Conservation (phyloP, 53 echinoderm and acorn worm genomes). For the Luidia sarsii region DNA sequence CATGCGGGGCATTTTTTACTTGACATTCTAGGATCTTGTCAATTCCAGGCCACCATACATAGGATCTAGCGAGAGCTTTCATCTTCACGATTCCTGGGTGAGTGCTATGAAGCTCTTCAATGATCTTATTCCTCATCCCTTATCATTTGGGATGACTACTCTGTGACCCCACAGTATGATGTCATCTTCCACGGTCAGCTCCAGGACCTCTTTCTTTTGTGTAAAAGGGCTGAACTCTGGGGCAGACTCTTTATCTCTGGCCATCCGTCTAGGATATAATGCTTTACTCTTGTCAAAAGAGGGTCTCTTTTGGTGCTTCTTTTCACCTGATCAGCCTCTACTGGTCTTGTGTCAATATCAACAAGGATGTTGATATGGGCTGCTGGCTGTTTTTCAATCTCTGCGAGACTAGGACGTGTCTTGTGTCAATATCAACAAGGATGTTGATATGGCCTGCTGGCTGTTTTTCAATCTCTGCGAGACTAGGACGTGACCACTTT, state of each 20-base stretch:
- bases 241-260: conserved; percentile 12
- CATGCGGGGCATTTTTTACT: conserved; percentile 29
- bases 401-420: conserved; percentile 11
- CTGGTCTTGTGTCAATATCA: conserved; percentile 51
- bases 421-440: too few relatives aligned
- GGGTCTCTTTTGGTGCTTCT: conserved; percentile 29
- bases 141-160: conserved; percentile 3
- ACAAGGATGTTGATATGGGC: conserved; percentile 20
- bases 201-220: conserved; percentile 27
- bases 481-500: conserved; percentile 11
- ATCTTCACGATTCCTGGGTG: conserved; percentile 46
- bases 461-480: conserved; percentile 7
- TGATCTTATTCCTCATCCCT: neutral
- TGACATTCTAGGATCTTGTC: conserved; percentile 13
- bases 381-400: conserved; percentile 1
- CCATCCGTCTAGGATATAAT: conserved; percentile 51
- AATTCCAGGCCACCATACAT: conserved; percentile 43
- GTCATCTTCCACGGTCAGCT: conserved; percentile 59
- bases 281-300: conserved; percentile 21
- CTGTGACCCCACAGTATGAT: conserved; percentile 52
- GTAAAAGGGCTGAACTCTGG: conserved; percentile 33
- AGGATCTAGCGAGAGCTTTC: conserved; percentile 36
- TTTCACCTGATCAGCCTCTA: conserved; percentile 46
- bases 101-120: conserved; percentile 41
- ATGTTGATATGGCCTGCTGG: conserved; percentile 23